Conservation (phyloP, 1,140 invertebrate genomes). For the Habropoda laboriosa region DNA sequence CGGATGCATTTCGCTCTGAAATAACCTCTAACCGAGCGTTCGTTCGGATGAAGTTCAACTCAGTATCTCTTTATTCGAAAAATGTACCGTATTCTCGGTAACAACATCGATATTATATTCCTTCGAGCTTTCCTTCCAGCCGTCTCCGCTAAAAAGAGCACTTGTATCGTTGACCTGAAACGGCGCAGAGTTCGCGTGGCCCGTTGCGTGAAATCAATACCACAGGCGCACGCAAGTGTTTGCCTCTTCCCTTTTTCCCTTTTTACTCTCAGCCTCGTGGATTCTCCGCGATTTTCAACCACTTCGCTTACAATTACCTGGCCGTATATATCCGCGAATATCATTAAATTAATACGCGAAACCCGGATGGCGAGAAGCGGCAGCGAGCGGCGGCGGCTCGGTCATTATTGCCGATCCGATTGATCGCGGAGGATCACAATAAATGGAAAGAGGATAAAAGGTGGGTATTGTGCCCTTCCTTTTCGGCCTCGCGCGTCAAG, state of each 20-base stretch:
- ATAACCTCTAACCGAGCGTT: no score
- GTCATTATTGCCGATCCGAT: conserved; percentile 6
- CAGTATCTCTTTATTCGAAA: no score
- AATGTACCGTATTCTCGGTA: neutral
- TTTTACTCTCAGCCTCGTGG: neutral
- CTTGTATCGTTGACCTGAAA: conserved; percentile 51
- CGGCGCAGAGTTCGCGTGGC: conserved; percentile 49
- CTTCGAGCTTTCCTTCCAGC: conserved; percentile 11
- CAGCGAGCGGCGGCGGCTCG: no score
- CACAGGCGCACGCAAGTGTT: conserved; percentile 55
- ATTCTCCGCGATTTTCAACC: conserved; percentile 28
- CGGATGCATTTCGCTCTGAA: no score
- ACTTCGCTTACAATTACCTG: neutral
- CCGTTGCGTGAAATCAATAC: conserved; percentile 66
- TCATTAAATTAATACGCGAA: conserved; percentile 31
- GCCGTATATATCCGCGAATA: neutral
- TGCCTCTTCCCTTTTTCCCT: conserved; percentile 29
- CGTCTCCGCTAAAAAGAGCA: conserved; percentile 20
- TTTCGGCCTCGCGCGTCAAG: neutral
- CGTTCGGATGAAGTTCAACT: no score
- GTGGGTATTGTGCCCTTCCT: neutral
- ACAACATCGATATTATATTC: conserved; percentile 14
- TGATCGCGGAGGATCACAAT: conserved; percentile 4
- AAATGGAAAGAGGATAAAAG: conserved; percentile 11
- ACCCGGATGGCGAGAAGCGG: neutral